These are phyloP conservation scores for Tiliqua scincoides DNA, from an alignment of 2,113 vertebrate genomes.

Conservation along the genomic window DNA sequence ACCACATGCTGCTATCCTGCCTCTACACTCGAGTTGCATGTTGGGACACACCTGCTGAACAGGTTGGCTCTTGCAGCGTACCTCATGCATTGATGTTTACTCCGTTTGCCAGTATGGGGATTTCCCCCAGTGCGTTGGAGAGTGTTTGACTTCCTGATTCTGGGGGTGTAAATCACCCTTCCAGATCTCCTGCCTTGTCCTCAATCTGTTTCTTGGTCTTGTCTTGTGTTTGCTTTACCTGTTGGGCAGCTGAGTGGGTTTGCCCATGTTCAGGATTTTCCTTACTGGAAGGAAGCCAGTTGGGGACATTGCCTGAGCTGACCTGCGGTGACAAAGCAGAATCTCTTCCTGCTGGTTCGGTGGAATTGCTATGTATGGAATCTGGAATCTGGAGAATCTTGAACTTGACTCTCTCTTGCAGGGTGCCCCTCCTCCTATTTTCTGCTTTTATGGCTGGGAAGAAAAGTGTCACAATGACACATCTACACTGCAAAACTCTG, in stretches of 20 bases:
- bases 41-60: neutral
- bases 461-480: neutral
- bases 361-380: neutral
- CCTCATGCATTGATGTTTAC: too few relatives aligned
- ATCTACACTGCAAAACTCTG: neutral
- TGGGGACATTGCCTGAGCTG: too few relatives aligned
- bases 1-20: too few relatives aligned
- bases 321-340: neutral
- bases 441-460: neutral
- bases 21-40: too few relatives aligned
- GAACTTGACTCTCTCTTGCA: conserved; percentile 12
- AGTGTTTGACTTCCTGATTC: conserved; percentile 28
- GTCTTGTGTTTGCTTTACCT: neutral
- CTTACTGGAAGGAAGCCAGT: neutral
- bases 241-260: rapidly evolving
- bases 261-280: neutral
- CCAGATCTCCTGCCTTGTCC: rapidly evolving
- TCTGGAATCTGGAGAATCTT: neutral
- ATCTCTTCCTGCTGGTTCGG: neutral
- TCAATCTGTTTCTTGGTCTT: neutral
- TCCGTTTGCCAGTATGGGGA: rapidly evolving
- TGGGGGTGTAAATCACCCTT: neutral
- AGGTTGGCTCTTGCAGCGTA: neutral
- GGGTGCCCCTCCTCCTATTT: too few relatives aligned
- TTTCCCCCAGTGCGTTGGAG: neutral